These are phyloP conservation scores for Albula goreensis DNA, from an alignment of 2,113 vertebrate species.

Conservation along the genomic window DNA sequence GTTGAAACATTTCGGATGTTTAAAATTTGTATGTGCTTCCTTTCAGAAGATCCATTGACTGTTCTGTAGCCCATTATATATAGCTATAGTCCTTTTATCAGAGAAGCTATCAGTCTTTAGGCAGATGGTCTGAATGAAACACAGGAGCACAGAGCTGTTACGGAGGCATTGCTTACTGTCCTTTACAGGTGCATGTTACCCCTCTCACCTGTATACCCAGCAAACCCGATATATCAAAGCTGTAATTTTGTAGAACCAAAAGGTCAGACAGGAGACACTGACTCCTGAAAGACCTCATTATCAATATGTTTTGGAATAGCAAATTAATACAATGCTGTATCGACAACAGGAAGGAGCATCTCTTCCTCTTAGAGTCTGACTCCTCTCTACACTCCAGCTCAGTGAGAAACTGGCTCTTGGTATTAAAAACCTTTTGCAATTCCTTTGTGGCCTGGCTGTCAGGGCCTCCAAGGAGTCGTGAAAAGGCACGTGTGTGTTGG, in stretches of 20 bases:
- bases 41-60: no score
- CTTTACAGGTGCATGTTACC: background rate
- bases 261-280: background rate
- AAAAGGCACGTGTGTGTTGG: background rate
- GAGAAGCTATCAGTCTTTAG: background rate
- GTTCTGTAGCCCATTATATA: no score
- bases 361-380: background rate
- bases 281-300: background rate
- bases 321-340: background rate
- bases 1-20: no score
- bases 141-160: background rate
- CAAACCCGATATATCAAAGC: no score
- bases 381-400: background rate
- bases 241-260: background rate
- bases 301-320: background rate
- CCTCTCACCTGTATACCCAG: background rate
- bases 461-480: background rate
- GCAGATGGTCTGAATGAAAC: background rate
- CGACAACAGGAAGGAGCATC: background rate
- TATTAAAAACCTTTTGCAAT: background rate
- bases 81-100: background rate
- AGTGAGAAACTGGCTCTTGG: background rate
- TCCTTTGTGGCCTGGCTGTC: background rate
- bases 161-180: background rate
- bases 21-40: no score